Evolutionary conservation across 2,888 invertebrate species (phyloP), one percentile per base, ranked within the genome.

Genomic region (Cantharis nigra): DNA sequence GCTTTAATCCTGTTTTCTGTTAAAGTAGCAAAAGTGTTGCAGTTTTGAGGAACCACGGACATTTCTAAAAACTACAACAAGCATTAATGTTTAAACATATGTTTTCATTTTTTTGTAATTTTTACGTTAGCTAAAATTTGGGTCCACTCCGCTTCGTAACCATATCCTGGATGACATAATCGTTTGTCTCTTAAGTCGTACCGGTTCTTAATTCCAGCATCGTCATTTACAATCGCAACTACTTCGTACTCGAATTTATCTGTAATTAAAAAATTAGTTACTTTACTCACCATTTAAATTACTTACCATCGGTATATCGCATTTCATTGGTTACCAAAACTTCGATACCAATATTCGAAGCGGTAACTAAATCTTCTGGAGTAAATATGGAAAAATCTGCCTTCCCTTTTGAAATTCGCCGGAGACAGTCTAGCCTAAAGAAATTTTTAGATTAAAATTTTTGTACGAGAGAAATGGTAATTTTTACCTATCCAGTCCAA

Each of bases 351-450:
- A 92, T 91, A 91, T 94, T 94, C 74, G 91, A 90, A 0, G 94
- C 92, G 0, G 94, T 93, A 5, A 97, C 91, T 83, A 97, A 91
- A 87, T 97, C 97, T 85, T 97, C 97, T 0, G 97, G 94, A 72
- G 94, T 94, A 84, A 96, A 92, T 11, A 95, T 93, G 0, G 96
- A 94, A 84, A 97, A 94, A 87, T 98, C 97, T 0, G 95, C 97
- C 0, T 93, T 91, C 1, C 94, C 94, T 83, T 93, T 92, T 75
- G 92, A 91, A 82, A 98, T 93, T 81, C 93, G 91, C 5, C 94
- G 91, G 78, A 97, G 91, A 84, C 97, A 98, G 84, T 95, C 94
- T 81, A 96, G 89, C 79, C 97, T 95, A 87, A 23, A 69, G 83
- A 79, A n/a, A 71, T 70, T 16, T 13, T 49, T 20, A 2, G 3